phyloP scores from a whole-genome alignment of 2,113 vertebrate species.

The Micronycteris hirsuta region DNA sequence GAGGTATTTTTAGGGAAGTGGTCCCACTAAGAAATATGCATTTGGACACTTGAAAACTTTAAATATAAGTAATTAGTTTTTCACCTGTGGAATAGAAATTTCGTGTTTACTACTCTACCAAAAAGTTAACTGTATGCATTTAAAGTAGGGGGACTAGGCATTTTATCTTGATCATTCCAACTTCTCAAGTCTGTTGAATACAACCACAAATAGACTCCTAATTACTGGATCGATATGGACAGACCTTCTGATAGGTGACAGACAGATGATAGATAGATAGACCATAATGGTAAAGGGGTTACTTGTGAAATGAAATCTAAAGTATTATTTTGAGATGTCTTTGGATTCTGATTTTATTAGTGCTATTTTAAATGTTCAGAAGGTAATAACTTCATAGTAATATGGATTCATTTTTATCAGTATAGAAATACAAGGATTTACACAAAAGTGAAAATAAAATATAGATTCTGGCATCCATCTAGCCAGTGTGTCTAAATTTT shows the following conservation, averaged over 20 bases:
- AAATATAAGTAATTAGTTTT: not conserved
- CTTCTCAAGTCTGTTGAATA: not conserved
- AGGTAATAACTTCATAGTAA: not conserved
- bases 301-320: not conserved
- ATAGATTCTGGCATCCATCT: not conserved
- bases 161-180: not conserved
- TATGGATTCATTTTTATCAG: not conserved
- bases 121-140: not conserved
- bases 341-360: not conserved
- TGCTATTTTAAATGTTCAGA: not conserved
- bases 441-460: not conserved
- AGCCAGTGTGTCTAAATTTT: conserved; percentile 29
- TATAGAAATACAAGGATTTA: not conserved
- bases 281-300: not conserved
- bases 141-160: not conserved
- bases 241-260: no score
- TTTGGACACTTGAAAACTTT: not conserved
- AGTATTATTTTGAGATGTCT: not conserved
- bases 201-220: not conserved
- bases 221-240: not conserved
- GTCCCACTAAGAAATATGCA: not conserved
- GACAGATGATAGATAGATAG: no score
- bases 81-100: not conserved
- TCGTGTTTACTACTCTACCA: not conserved
- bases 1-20: not conserved